A percentile compares a stretch with the other conserved stretches of the same genome.
Evolutionary conservation across 2,113 vertebrate genomes (phyloP).

Genomic region (Prietella phreatophila): DNA sequence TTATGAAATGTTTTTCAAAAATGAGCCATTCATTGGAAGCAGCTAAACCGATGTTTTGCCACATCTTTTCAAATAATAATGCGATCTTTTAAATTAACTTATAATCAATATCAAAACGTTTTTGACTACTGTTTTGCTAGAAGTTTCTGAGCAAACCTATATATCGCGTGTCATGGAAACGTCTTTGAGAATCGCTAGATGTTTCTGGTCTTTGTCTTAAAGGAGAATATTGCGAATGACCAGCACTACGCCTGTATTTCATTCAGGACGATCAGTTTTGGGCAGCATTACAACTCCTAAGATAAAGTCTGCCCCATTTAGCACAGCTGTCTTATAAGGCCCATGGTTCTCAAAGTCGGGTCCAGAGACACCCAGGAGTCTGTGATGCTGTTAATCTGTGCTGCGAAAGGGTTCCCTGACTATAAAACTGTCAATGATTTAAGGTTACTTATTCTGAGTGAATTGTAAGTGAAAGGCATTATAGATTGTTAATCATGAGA

Average conservation of each 20-base stretch:
- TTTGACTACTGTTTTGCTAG: background rate
- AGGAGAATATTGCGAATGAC: background rate
- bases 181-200: background rate
- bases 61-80: too few species aligned
- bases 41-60: too few species aligned
- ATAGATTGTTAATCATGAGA: background rate
- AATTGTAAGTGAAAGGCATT: background rate
- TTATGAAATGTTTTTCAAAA: background rate
- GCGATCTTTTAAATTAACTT: background rate
- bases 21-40: too few species aligned
- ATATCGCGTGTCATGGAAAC: background rate
- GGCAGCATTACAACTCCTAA: background rate
- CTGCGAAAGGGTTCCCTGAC: background rate
- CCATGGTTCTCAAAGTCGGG: background rate
- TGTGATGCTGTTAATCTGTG: background rate
- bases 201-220: background rate
- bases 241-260: background rate
- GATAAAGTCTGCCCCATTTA: background rate
- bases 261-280: background rate
- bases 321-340: background rate
- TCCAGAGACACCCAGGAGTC: background rate
- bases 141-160: background rate
- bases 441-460: background rate
- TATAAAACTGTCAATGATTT: background rate
- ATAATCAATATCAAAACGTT: background rate